These are phyloP conservation scores for Lacerta viridis DNA, from an alignment of 2,797 vertebrate genomes.

Conservation along the genomic window DNA sequence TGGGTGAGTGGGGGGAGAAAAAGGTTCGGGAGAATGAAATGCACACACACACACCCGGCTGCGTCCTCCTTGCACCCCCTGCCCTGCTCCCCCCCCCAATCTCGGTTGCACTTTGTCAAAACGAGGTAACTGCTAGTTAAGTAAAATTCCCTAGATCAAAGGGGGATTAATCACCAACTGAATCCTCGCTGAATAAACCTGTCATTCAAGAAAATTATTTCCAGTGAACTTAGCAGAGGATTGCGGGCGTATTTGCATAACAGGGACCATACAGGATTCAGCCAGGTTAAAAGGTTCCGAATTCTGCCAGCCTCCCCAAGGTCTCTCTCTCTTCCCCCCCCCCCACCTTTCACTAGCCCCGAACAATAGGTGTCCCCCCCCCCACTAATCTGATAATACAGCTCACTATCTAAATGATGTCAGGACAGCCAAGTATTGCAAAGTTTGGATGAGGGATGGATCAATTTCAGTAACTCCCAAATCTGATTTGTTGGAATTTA, in stretches of 20 bases:
- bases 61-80: slow-evolving; percentile 79
- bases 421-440: slow-evolving; percentile 86
- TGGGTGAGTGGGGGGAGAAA: slow-evolving; percentile 19
- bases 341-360: slow-evolving; percentile 81
- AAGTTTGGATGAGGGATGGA: slow-evolving; percentile 87
- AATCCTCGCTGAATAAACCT: slow-evolving; percentile 90
- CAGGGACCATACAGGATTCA: slow-evolving; percentile 84
- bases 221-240: slow-evolving; percentile 88
- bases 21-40: slow-evolving; percentile 81
- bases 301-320: slow-evolving; percentile 83
- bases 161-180: slow-evolving; percentile 89
- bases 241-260: slow-evolving; percentile 88
- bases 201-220: slow-evolving; percentile 92
- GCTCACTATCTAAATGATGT: slow-evolving; percentile 86
- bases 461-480: slow-evolving; percentile 89
- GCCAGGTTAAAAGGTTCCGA: slow-evolving; percentile 89
- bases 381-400: slow-evolving; percentile 86
- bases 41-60: slow-evolving; percentile 40
- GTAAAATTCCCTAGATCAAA: slow-evolving; percentile 91
- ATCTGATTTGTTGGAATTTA: slow-evolving; percentile 90
- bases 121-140: slow-evolving; percentile 89
- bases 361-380: slow-evolving; percentile 76
- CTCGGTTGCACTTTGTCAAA: slow-evolving; percentile 89
- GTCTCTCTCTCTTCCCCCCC: slow-evolving; percentile 80
- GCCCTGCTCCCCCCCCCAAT: slow-evolving; percentile 74